Conservation (phyloP, 2,888 invertebrate genomes). For the Rotaria socialis region DNA sequence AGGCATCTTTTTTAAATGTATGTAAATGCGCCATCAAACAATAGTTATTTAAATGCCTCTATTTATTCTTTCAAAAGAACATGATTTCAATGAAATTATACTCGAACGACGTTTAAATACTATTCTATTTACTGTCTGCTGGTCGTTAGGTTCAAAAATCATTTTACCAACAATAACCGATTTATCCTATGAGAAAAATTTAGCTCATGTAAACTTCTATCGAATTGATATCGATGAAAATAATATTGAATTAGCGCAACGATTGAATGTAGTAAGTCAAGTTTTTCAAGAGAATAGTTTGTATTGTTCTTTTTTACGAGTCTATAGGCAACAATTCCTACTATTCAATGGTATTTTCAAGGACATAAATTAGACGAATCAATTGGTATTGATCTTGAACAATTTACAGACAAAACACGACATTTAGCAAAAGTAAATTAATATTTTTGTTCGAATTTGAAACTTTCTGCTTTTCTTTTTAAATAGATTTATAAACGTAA, state of each 20-base stretch:
- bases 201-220: neutral
- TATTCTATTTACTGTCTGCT: neutral
- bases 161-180: neutral
- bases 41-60: neutral
- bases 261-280: neutral
- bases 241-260: neutral
- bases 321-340: neutral
- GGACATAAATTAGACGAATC: constrained; percentile 22
- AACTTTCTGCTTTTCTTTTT: neutral
- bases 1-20: neutral
- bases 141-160: constrained; percentile 14
- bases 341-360: constrained; percentile 23
- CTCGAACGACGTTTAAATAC: neutral
- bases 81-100: neutral
- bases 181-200: neutral
- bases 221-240: constrained; percentile 6
- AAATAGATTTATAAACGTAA: neutral
- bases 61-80: neutral
- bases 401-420: neutral
- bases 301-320: too few relatives aligned
- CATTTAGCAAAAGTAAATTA: neutral
- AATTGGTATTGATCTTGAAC: neutral
- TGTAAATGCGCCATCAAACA: neutral
- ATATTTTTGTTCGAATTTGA: neutral
- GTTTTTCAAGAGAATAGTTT: neutral